Evolutionary conservation across 2,797 vertebrate species (phyloP).

Genomic region (Falco peregrinus): DNA sequence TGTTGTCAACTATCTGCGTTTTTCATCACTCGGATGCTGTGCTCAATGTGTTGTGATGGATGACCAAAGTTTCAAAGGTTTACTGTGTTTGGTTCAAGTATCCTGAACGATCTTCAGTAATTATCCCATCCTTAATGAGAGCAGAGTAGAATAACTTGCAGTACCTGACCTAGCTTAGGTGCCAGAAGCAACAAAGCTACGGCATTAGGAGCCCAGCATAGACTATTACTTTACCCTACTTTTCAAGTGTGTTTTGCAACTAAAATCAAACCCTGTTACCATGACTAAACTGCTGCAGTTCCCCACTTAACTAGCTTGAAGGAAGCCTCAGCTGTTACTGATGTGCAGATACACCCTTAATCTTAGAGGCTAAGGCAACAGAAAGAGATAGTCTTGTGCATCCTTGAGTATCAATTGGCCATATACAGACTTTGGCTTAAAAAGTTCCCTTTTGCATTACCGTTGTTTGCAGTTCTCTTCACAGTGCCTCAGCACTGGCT

Average conservation of each 20-base stretch:
- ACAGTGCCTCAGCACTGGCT: not conserved
- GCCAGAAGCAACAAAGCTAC: not conserved
- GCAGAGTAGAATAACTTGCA: not conserved
- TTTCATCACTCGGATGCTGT: not conserved
- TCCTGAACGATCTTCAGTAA: not conserved
- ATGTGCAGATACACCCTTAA: not conserved
- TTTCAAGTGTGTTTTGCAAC: not conserved
- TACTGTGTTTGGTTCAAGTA: not conserved
- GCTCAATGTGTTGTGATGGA: not conserved
- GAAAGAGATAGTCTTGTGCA: constrained; percentile 12
- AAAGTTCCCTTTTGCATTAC: constrained; percentile 6
- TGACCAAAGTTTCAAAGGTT: not conserved
- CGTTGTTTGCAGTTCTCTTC: not conserved
- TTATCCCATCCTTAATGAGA: not conserved
- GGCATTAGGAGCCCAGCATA: not conserved
- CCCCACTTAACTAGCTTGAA: not conserved
- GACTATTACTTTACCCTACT: not conserved
- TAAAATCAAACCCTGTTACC: not conserved
- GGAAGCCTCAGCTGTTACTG: not conserved
- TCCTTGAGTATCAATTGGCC: not conserved
- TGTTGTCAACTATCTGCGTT: not conserved
- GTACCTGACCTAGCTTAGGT: not conserved
- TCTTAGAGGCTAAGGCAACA: constrained; percentile 47
- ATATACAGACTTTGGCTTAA: constrained; percentile 47
- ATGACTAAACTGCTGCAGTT: not conserved